These are phyloP conservation scores for Kradibia gibbosae DNA, from an alignment of 1,140 invertebrate species.

Conservation along the genomic window DNA sequence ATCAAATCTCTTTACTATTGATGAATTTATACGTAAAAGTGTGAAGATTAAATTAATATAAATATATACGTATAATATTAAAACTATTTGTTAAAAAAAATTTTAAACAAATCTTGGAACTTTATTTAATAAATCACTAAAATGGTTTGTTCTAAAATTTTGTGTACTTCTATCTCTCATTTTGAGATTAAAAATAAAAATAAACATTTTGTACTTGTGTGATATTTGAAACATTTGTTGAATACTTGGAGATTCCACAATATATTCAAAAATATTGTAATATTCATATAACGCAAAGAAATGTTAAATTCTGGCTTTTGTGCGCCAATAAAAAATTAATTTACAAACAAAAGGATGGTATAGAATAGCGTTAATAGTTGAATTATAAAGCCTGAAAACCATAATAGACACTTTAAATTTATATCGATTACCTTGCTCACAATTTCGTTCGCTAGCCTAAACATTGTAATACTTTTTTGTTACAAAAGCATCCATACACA, in stretches of 20 bases:
- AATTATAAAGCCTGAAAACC: conserved; percentile 24
- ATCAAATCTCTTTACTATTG: too few species aligned
- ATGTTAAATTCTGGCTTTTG: conserved; percentile 24
- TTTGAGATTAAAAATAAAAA: neutral
- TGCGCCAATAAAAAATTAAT: conserved; percentile 37
- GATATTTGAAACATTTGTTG: conserved; percentile 3
- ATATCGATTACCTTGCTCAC: conserved; percentile 29
- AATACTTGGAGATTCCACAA: neutral
- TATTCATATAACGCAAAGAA: conserved; percentile 14
- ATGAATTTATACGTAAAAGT: too few species aligned
- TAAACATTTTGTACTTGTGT: conserved; percentile 12
- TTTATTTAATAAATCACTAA: too few species aligned
- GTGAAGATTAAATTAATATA: too few species aligned
- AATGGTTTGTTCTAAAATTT: too few species aligned
- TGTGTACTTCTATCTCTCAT: too few species aligned
- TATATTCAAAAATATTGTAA: conserved; percentile 28
- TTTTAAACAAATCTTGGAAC: too few species aligned
- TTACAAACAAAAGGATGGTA: conserved; percentile 40
- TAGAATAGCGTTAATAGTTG: neutral
- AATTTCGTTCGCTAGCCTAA: neutral
- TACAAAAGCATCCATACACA: neutral
- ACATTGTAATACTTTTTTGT: conserved; percentile 33
- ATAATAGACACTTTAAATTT: conserved; percentile 27
- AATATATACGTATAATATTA: too few species aligned
- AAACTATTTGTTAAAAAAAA: too few species aligned